These are phyloP conservation scores for Leucania comma DNA, from an alignment of 2,888 invertebrate species.

Conservation along the genomic window DNA sequence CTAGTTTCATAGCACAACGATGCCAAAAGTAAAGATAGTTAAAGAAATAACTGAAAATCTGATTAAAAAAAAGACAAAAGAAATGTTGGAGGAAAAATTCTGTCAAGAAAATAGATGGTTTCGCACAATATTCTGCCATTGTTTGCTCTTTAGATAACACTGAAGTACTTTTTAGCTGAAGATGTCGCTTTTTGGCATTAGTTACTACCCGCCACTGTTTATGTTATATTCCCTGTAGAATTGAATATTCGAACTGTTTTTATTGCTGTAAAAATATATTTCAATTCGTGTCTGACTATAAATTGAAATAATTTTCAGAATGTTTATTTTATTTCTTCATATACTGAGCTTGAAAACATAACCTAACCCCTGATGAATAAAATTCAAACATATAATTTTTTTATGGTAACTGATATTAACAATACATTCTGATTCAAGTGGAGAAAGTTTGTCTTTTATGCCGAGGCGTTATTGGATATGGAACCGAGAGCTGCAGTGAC, in stretches of 20 bases:
- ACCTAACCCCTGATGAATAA: conserved; percentile 7
- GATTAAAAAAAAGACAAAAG: conserved; percentile 12
- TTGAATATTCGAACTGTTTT: conserved; percentile 38
- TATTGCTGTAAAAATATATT: conserved; percentile 22
- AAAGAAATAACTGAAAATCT: conserved; percentile 6
- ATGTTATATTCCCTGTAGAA: conserved; percentile 34
- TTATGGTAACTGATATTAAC: neutral
- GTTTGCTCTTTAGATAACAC: conserved; percentile 37
- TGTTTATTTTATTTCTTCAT: conserved; percentile 4
- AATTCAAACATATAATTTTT: conserved; percentile 15
- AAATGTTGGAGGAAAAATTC: conserved; percentile 4
- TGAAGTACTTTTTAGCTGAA: conserved; percentile 30
- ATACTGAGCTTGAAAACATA: conserved; percentile 3
- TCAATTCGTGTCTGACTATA: neutral
- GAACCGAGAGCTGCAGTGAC: too few relatives aligned
- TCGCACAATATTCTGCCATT: conserved; percentile 25
- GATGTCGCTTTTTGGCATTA: conserved; percentile 33
- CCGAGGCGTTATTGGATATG: too few relatives aligned
- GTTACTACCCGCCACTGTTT: conserved; percentile 28
- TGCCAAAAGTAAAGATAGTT: neutral
- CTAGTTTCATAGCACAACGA: neutral
- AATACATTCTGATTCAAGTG: too few relatives aligned
- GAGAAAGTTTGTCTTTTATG: too few relatives aligned
- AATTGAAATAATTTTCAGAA: neutral
- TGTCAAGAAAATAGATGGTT: conserved; percentile 5